phyloP scores from a whole-genome alignment of 2,113 vertebrate genomes.

The Callospermophilus lateralis region DNA sequence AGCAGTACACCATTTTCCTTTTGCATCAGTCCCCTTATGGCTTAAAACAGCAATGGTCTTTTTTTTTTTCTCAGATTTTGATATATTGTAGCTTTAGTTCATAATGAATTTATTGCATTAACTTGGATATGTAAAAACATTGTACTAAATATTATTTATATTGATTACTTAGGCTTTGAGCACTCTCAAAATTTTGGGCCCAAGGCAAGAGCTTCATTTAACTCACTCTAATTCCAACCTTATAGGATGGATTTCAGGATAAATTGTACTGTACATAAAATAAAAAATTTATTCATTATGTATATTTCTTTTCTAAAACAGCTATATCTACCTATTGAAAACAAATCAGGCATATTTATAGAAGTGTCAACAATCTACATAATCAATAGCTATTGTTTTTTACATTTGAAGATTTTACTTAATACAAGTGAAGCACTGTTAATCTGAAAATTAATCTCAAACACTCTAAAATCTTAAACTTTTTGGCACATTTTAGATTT shows the following conservation, averaged over 20 bases:
- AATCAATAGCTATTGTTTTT: slow-evolving; percentile 28
- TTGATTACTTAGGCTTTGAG: slow-evolving; percentile 42
- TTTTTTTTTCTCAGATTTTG: slow-evolving; percentile 20
- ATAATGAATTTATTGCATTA: slow-evolving; percentile 29
- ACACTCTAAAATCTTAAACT: background rate
- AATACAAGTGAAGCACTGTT: background rate
- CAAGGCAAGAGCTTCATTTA: background rate
- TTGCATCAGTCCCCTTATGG: background rate
- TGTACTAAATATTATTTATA: slow-evolving; percentile 42
- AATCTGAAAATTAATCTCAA: background rate
- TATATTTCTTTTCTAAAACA: background rate
- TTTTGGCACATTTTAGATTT: background rate
- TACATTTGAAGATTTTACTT: slow-evolving; percentile 52
- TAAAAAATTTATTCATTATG: slow-evolving; percentile 13
- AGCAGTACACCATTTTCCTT: background rate
- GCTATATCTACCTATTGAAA: background rate
- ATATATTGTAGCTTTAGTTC: background rate
- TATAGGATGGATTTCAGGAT: slow-evolving; percentile 40
- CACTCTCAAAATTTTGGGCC: slow-evolving; percentile 6
- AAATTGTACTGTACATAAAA: background rate
- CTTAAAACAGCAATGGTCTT: background rate
- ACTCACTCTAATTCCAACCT: background rate
- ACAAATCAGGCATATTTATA: slow-evolving; percentile 5
- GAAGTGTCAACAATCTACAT: background rate
- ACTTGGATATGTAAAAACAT: background rate